phyloP scores from a whole-genome alignment of 2,888 invertebrate species.

The Leucoma salicis region DNA sequence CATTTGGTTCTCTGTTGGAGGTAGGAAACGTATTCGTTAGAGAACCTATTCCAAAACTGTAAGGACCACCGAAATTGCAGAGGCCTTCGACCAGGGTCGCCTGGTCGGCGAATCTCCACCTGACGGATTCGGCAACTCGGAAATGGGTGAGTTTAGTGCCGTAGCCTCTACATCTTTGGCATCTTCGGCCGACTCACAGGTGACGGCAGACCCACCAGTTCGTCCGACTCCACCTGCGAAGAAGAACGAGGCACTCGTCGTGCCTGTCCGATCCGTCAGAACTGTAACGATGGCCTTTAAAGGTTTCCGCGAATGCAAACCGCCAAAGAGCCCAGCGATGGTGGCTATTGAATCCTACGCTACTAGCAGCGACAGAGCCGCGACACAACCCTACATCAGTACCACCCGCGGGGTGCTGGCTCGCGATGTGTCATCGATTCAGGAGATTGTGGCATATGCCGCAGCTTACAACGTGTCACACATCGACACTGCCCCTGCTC shows the following conservation, averaged over 20 bases:
- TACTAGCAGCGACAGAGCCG: constrained; percentile 1
- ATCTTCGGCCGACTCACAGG: background rate
- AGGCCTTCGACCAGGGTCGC: too few relatives aligned
- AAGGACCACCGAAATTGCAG: too few relatives aligned
- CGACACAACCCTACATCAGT: background rate
- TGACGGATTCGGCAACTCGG: background rate
- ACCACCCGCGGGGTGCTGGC: background rate
- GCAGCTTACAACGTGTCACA: background rate
- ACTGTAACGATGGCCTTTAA: background rate
- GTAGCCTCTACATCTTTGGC: background rate
- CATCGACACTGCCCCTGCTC: background rate
- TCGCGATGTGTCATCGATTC: background rate
- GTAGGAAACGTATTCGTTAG: too few relatives aligned
- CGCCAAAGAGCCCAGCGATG: background rate
- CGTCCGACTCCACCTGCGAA: background rate
- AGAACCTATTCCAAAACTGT: too few relatives aligned
- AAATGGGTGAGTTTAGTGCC: background rate
- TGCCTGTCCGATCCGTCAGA: background rate
- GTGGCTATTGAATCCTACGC: background rate
- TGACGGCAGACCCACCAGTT: background rate
- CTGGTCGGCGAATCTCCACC: background rate
- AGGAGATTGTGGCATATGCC: background rate
- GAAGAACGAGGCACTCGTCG: background rate
- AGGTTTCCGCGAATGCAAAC: background rate
- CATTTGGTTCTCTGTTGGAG: too few relatives aligned